These are phyloP conservation scores for Drosophila ohnishii DNA, from an alignment of 1,140 invertebrate genomes.

Conservation along the genomic window DNA sequence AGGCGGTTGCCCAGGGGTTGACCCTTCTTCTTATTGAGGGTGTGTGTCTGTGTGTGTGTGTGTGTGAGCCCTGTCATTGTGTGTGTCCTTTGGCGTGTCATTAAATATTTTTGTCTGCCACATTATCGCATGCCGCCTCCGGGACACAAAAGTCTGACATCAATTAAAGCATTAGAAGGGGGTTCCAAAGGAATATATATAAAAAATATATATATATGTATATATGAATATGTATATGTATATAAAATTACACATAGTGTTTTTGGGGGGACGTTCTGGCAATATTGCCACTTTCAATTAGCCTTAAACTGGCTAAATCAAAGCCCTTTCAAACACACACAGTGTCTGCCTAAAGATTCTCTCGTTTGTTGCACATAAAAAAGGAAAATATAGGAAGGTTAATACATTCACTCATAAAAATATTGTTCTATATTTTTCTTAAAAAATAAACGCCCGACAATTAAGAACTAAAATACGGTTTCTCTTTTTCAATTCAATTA, in stretches of 20 bases:
- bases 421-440: too few species aligned
- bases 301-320: slow-evolving; percentile 49
- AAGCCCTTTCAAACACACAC: slow-evolving; percentile 23
- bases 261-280: background rate
- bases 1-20: slow-evolving; percentile 68
- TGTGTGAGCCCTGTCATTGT: slow-evolving; percentile 1
- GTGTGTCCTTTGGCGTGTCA: slow-evolving; percentile 54
- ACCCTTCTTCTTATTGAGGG: slow-evolving; percentile 19
- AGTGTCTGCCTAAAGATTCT: background rate
- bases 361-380: background rate
- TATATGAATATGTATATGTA: background rate
- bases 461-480: too few species aligned
- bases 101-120: slow-evolving; percentile 73
- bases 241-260: background rate
- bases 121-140: slow-evolving; percentile 64
- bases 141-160: slow-evolving; percentile 49
- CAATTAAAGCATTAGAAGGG: slow-evolving; percentile 53
- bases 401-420: too few species aligned
- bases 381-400: background rate
- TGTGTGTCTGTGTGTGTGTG: background rate
- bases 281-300: slow-evolving; percentile 49
- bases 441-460: too few species aligned
- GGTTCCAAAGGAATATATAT: background rate
- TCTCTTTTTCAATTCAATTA: too few species aligned
- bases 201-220: background rate